Base-by-base conservation (phyloP, 23 tunicate genomes). In the Corella eumyota region DNA sequence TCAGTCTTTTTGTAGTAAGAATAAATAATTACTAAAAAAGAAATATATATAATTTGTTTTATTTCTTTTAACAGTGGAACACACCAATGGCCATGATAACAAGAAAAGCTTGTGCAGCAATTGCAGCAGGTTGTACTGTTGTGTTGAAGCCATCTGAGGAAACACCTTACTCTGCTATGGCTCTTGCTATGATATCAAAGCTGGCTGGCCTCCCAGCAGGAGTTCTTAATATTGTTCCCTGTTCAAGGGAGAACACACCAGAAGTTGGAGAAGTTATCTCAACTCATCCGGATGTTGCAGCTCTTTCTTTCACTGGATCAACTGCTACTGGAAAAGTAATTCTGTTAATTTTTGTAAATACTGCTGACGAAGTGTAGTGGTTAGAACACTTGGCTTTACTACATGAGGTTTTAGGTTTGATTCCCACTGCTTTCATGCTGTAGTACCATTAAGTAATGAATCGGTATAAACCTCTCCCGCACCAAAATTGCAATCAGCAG, bases 61-160 rank as follows among this genome's bases (percentile, higher is more conserved):
- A 53, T 31, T 31, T 29, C 11, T 29, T 25, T 19, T 30, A 49
- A 35, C 58, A 76, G 80, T 92, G 98, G 98, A 92, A 92, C 36
- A 82, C 82, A 31, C 98, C 98, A 9, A 23, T 65, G 65, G 98
- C 93, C 24, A 92, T 92, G 98, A 68, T 82, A 6, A 92, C 98
- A 0, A 50, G 98, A 17, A 92, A 92, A 71, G 98, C 92, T 3
- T 68, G 92, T 33, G 82, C 98, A 1, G 98, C 98, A 2, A 61
- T 92, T n/a, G 98, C 93, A n/a, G 98, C 92, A 17, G 98, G 98
- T 13, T 92, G 98, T 34, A 76, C 98, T 4, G 98, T 92, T 27
- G 93, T 92, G 44, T 45, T 92, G 45, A 92, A 92, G 45, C 98
- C 98, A 19, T 64, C 98, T 27, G 98, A 92, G 66, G 98, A 92